Evolutionary conservation across 2,888 invertebrate species (phyloP), one percentile per base, ranked within the genome.

Genomic region (Peribatodes rhomboidaria): DNA sequence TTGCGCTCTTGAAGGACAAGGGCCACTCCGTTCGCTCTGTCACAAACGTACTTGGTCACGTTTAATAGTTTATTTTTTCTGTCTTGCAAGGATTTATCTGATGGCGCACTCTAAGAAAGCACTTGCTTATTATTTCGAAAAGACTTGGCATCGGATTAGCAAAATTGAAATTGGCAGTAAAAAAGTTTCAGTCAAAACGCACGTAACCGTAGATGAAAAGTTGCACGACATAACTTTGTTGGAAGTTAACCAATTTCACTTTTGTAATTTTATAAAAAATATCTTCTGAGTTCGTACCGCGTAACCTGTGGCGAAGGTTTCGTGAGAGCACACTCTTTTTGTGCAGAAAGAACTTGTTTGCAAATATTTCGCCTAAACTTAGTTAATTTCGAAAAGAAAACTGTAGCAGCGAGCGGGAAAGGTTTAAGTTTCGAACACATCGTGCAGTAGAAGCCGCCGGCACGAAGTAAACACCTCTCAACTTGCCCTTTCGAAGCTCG

Each of bases 1-100:
- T 92, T 91, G 90, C 89, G 82, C 84, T 85, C 88, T 89, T 87
- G 87, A 91, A 89, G 88, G 89, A 90, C 90, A 88, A 89, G 89
- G 87, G 86, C 85, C 86, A 86, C 86, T 89, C 83, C 75, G 75
- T 73, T 78, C 78, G 75, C 80, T 84, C 87, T 85, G 87, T 89
- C 85, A 83, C 85, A 85, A 87, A 86, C 82, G 82, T 89, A 90
- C 90, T 92, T 90, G 88, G 88, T 88, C 90, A 91, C 92, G 89
- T 92, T 88, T 85, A 85, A 85, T 86, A 86, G 86, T 89, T 89
- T 89, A 27, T 27, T 88, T 89, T 89, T 90, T 87, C 85, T 83
- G 77, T 80, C 81, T 81, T 77, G 76, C 71, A 74, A 81, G 73
- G 81, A 80, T 82, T 81, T 81, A 67, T 74, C 68, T 65, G 68